Percentiles rank a stretch among this genome's conserved stretches.
Conservation (phyloP, 2,797 vertebrate species). For the Eidolon dupreanum region DNA sequence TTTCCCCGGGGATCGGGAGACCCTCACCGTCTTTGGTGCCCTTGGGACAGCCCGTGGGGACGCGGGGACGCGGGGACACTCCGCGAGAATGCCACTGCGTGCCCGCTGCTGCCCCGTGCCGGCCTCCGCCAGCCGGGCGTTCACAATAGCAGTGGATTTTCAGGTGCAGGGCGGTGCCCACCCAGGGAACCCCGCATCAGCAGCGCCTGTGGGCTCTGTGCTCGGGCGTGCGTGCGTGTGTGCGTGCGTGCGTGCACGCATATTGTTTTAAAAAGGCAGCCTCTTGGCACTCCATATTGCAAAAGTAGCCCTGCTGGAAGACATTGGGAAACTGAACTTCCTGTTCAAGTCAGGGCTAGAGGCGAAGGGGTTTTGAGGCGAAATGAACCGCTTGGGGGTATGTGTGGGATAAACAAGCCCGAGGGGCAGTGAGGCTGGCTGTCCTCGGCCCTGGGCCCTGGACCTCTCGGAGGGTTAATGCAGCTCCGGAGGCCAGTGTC, state of each 20-base stretch:
- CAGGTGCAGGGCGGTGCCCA: neutral
- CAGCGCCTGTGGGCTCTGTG: neutral
- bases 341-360: neutral
- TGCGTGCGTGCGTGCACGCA: rapidly evolving
- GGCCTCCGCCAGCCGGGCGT: neutral
- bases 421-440: neutral
- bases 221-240: rapidly evolving
- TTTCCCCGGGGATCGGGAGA: slow-evolving; percentile 38
- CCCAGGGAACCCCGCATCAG: neutral
- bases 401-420: neutral
- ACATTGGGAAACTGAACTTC: neutral
- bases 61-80: too few species aligned
- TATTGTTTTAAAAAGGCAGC: neutral
- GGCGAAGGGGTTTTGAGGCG: neutral
- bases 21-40: neutral
- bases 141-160: neutral
- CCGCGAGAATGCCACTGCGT: too few species aligned
- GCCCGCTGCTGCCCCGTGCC: too few species aligned
- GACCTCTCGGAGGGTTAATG: neutral
- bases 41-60: rapidly evolving
- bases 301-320: neutral
- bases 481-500: neutral
- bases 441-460: neutral
- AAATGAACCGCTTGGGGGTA: neutral
- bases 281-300: neutral